These are phyloP conservation scores for Epinotia nisella DNA, from an alignment of 2,888 invertebrate genomes.

Conservation along the genomic window DNA sequence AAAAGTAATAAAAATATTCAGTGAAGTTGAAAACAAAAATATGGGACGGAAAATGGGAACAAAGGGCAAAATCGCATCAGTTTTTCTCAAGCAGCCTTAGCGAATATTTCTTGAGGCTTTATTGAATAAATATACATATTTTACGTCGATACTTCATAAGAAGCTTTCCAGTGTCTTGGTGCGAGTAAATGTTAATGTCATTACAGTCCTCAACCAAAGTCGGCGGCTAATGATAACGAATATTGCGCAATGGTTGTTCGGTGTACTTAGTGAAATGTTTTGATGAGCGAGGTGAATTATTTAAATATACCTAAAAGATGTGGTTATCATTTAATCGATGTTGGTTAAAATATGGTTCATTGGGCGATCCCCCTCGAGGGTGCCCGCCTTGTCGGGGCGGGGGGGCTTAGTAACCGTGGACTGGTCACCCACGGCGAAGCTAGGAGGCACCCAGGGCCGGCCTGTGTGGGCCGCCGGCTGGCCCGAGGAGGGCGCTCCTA, in stretches of 20 bases:
- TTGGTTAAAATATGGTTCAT: background rate
- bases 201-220: constrained; percentile 44
- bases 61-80: constrained; percentile 73
- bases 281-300: constrained; percentile 9
- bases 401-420: too few relatives aligned
- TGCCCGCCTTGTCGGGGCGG: too few relatives aligned
- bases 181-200: constrained; percentile 50
- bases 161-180: constrained; percentile 61
- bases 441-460: too few relatives aligned
- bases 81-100: constrained; percentile 69
- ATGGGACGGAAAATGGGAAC: constrained; percentile 74
- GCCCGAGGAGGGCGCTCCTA: too few relatives aligned
- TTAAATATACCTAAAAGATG: background rate
- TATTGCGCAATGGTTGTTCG: constrained; percentile 8
- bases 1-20: constrained; percentile 77
- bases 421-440: too few relatives aligned
- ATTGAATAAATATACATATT: constrained; percentile 80
- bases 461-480: too few relatives aligned
- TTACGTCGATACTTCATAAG: constrained; percentile 66
- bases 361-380: too few relatives aligned
- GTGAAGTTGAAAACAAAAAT: constrained; percentile 79
- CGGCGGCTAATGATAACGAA: constrained; percentile 32
- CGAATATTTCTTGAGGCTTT: constrained; percentile 75
- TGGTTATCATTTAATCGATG: constrained; percentile 3
- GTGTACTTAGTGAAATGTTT: constrained; percentile 9